phyloP scores from a whole-genome alignment of 2,888 invertebrate species.

The Noctua comes region DNA sequence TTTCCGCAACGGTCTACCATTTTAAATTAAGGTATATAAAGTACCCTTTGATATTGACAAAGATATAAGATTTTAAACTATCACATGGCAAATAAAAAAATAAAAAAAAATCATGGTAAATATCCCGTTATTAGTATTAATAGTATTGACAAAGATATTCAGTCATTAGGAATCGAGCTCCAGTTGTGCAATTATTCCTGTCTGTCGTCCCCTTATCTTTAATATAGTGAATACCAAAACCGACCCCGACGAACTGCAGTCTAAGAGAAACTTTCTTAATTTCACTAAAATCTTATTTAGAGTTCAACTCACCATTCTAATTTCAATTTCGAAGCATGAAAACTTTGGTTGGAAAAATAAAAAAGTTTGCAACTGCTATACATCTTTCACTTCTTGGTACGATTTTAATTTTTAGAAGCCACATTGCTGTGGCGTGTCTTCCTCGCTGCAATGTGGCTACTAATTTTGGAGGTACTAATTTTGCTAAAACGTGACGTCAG shows the following conservation, averaged over 20 bases:
- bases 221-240: constrained; percentile 30
- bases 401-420: constrained; percentile 39
- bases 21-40: not conserved
- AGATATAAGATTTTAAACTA: no score
- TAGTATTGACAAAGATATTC: constrained; percentile 4
- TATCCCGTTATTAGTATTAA: no score
- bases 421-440: not conserved
- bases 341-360: constrained; percentile 57
- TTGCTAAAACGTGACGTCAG: constrained; percentile 8
- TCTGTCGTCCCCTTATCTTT: not conserved
- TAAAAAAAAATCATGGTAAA: no score
- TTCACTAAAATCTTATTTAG: constrained; percentile 52
- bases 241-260: constrained; percentile 33
- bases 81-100: no score
- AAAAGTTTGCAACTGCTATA: constrained; percentile 53
- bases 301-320: constrained; percentile 51
- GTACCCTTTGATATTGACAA: not conserved
- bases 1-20: not conserved
- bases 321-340: constrained; percentile 55
- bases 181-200: not conserved
- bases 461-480: not conserved
- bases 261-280: constrained; percentile 52
- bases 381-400: constrained; percentile 41
- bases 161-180: not conserved
- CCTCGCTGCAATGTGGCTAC: no score